phyloP scores from a whole-genome alignment of 2,113 vertebrate species.

The Pterophyllum scalare region DNA sequence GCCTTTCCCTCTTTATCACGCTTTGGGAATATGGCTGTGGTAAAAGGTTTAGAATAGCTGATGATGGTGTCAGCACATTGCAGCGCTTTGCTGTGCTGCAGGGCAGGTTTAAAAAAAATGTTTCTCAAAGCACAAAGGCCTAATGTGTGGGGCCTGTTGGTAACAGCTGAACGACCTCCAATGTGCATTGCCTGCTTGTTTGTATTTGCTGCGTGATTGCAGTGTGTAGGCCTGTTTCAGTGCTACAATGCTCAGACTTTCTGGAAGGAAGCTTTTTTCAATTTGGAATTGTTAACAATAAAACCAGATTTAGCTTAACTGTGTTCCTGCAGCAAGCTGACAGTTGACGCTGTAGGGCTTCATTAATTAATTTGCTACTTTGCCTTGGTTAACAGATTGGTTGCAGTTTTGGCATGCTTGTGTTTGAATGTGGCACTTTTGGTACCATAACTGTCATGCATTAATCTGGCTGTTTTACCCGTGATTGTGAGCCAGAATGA shows the following conservation, averaged over 20 bases:
- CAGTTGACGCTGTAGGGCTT: not conserved
- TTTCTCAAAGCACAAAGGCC: slow-evolving; percentile 74
- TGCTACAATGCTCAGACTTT: slow-evolving; percentile 21
- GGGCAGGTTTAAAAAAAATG: slow-evolving; percentile 70
- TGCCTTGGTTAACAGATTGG: not conserved
- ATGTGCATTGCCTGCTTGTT: slow-evolving; percentile 43
- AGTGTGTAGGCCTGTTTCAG: slow-evolving; percentile 9
- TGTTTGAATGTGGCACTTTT: not conserved
- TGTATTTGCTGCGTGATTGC: slow-evolving; percentile 20
- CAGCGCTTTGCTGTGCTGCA: slow-evolving; percentile 69
- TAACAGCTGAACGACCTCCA: slow-evolving; percentile 54
- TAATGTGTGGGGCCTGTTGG: slow-evolving; percentile 66
- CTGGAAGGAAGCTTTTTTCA: not conserved
- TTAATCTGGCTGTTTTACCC: not conserved
- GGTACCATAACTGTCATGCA: not conserved
- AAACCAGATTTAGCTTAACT: not conserved
- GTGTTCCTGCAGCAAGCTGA: not conserved
- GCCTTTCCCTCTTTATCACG: slow-evolving; percentile 21
- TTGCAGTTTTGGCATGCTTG: not conserved
- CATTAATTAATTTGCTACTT: not conserved
- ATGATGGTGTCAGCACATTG: slow-evolving; percentile 79
- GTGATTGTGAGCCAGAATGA: not conserved
- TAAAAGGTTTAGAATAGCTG: slow-evolving; percentile 68
- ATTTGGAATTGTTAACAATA: not conserved
- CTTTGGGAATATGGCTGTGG: slow-evolving; percentile 51